Conservation (phyloP, 2,888 invertebrate genomes). For the Drosophila suboccidentalis region DNA sequence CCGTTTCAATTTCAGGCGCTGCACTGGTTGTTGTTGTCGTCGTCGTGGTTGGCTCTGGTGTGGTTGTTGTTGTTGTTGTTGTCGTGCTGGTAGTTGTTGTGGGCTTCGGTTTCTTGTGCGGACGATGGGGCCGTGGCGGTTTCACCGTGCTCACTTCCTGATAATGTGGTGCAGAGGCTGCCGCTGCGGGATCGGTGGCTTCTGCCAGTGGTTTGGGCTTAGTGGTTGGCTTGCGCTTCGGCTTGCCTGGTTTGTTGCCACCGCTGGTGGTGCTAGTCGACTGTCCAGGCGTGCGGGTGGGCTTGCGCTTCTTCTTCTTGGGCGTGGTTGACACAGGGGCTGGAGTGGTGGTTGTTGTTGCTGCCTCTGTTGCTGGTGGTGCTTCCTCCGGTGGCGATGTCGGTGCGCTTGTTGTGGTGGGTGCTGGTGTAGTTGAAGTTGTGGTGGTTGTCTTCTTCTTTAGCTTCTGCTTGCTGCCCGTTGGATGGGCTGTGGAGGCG, state of each 20-base stretch:
- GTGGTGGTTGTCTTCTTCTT: conserved; percentile 75
- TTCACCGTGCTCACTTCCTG: conserved; percentile 41
- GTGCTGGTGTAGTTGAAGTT: conserved; percentile 27
- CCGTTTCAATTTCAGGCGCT: conserved; percentile 21
- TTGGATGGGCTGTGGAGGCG: conserved; percentile 43
- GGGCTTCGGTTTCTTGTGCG: conserved; percentile 59
- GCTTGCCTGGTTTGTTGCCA: conserved; percentile 35
- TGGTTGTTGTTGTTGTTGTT: conserved; percentile 30
- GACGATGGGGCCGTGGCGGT: conserved; percentile 48
- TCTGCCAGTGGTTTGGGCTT: conserved; percentile 60
- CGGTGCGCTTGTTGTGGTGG: conserved; percentile 23
- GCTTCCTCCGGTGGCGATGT: conserved; percentile 26
- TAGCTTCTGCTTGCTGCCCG: conserved; percentile 72
- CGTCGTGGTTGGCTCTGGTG: conserved; percentile 24
- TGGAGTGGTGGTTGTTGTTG: conserved; percentile 44
- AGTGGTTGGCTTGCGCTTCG: conserved; percentile 45
- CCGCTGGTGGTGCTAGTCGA: conserved; percentile 14
- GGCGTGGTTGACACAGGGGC: conserved; percentile 47
- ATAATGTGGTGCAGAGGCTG: conserved; percentile 56
- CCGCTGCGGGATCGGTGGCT: conserved; percentile 26
- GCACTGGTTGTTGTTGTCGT: conserved; percentile 12
- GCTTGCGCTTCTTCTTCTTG: conserved; percentile 82
- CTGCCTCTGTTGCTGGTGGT: conserved; percentile 29
- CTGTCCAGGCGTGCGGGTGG: conserved; percentile 72
- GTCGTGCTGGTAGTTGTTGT: conserved; percentile 44